A percentile compares a stretch with the other conserved stretches of the same genome.
Conservation (phyloP, 2,888 invertebrate genomes). For the Eupithecia pulchellata region DNA sequence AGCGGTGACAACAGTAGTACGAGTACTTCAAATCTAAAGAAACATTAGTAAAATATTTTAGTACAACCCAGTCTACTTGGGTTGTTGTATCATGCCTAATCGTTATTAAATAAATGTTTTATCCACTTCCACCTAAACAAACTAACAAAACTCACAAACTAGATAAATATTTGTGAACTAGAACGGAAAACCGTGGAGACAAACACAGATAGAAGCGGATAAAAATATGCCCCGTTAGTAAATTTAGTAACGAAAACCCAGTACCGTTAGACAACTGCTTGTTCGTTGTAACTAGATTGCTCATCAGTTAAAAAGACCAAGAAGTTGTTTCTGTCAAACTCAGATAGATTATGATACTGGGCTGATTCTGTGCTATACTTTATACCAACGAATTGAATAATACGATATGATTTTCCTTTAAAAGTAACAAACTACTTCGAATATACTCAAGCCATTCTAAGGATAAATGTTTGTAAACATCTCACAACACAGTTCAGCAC, state of each 20-base stretch:
- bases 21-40: conserved; percentile 58
- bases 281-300: background rate
- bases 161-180: conserved; percentile 19
- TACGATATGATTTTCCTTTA: background rate
- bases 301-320: conserved; percentile 1
- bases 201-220: conserved; percentile 35
- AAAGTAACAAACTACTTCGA: background rate
- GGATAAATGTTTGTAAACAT: background rate
- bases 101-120: conserved; percentile 44
- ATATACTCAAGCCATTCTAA: background rate
- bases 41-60: conserved; percentile 56
- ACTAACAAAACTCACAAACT: conserved; percentile 17
- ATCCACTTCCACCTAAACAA: conserved; percentile 37
- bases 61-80: conserved; percentile 77
- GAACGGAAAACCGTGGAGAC: conserved; percentile 20
- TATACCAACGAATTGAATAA: background rate
- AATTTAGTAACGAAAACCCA: conserved; percentile 14
- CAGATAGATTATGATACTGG: background rate
- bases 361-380: background rate
- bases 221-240: conserved; percentile 35
- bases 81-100: conserved; percentile 77
- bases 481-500: background rate
- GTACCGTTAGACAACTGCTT: conserved; percentile 18
- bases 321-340: background rate
- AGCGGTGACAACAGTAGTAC: conserved; percentile 76